These are phyloP conservation scores for Falco punctatus DNA, from an alignment of 2,113 vertebrate genomes.

Conservation along the genomic window DNA sequence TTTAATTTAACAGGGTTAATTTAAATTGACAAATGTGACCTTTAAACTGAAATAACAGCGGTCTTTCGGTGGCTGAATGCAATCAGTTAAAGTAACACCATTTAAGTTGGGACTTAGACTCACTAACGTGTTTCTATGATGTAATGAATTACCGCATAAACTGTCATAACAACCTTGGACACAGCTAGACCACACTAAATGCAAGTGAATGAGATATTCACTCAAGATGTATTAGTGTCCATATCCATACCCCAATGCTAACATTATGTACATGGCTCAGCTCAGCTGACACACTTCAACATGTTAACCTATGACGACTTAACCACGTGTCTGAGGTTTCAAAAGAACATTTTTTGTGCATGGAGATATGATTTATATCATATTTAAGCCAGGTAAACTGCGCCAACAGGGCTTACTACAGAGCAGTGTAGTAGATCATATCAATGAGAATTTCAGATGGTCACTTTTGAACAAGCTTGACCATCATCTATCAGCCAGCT, in stretches of 20 bases:
- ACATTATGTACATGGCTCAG: neutral
- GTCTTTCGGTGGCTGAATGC: neutral
- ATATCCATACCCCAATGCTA: neutral
- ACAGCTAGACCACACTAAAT: neutral
- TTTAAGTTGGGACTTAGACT: neutral
- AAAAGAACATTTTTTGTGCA: neutral
- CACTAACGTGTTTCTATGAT: neutral
- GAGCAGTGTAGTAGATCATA: neutral
- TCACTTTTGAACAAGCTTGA: neutral
- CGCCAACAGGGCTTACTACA: neutral
- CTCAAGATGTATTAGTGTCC: neutral
- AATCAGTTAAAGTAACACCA: neutral
- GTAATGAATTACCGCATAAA: neutral
- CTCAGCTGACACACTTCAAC: neutral
- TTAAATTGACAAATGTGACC: constrained; percentile 45
- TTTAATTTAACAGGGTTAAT: constrained; percentile 38
- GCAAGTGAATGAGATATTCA: neutral
- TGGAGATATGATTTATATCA: neutral
- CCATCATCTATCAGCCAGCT: neutral
- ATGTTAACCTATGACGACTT: neutral
- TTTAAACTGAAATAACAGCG: constrained; percentile 6
- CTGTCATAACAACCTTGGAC: neutral
- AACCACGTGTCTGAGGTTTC: neutral
- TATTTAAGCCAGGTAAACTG: neutral
- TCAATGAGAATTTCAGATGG: neutral